Percentiles rank a stretch among this genome's conserved stretches.
These are phyloP conservation scores for Cyprinus carpio DNA, from an alignment of 2,113 vertebrate genomes.

Conservation along the genomic window DNA sequence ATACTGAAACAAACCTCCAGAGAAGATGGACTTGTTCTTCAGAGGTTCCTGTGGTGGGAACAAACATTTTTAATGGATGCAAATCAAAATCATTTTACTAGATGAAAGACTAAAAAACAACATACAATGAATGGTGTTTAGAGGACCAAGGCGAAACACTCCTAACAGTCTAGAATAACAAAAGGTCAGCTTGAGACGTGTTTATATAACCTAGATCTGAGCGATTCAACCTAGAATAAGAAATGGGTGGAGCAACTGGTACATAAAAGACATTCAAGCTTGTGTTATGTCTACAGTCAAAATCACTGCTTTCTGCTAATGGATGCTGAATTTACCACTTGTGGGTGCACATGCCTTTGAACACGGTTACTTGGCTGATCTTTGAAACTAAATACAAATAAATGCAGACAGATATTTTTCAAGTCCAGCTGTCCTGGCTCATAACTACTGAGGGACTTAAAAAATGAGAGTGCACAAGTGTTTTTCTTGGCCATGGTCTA, in stretches of 20 bases:
- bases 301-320: not conserved
- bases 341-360: not conserved
- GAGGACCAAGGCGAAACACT: not conserved
- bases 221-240: constrained; percentile 8
- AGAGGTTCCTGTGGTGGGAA: constrained; percentile 76
- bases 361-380: not conserved
- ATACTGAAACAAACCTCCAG: constrained; percentile 90
- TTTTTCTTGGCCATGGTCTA: not conserved
- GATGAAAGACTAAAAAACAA: not conserved
- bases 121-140: not conserved
- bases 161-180: not conserved
- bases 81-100: not conserved
- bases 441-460: not conserved
- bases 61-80: not conserved
- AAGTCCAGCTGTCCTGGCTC: not conserved
- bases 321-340: not conserved
- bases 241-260: not conserved
- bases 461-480: not conserved
- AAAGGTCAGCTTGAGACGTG: not conserved
- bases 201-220: not conserved
- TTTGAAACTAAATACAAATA: not conserved
- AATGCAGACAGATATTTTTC: not conserved
- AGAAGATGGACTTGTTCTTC: constrained; percentile 88
- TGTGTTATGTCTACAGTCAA: constrained; percentile 24
- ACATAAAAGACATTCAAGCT: constrained; percentile 28